Evolutionary conservation across 1,140 invertebrate species (phyloP), one percentile per base, ranked within the genome.

Genomic region (Drosophila setifemur): DNA sequence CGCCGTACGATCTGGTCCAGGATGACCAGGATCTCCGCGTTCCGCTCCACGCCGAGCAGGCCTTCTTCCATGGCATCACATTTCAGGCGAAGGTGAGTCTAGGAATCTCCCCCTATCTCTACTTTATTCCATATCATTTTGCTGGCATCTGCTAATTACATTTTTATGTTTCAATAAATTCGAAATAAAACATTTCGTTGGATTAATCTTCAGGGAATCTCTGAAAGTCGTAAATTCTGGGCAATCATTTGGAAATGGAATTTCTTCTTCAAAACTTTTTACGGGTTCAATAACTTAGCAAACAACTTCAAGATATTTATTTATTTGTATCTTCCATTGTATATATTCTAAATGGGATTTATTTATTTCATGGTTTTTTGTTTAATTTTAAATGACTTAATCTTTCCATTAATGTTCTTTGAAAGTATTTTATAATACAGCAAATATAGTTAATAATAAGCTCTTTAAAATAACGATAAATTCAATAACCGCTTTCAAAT

Each of bases 21-120:
- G 97, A 98, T 91, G 96, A 98, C 75, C 97, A 96, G 91, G 98
- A 99, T 91, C 95, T 95, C 48, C 93, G 96, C 75, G 97, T 98
- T 83, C 97, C 98, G 5, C 91, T 99, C 37, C 96, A 99, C 92
- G 95, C 97, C 49, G 98, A 99, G 64, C 97, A 99, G 91, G 97
- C 97, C 39, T 99, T 99, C 91, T 95, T 97, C 72, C 96, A 98
- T 92, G 98, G 98, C 60, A 98, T 99, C 91, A 94, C 95, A 83
- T 99, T 99, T 92, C 96, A 97, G 91, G 97, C 97, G 53, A 99
- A 99, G 96, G 98, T 99, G 92, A 86, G 81, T 86, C 12, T 2
- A 0, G 7, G 0, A 21, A 6, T 14, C 3, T 45, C 1, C n/a
- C n/a, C n/a, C n/a, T n/a, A n/a, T n/a, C n/a, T n/a, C n/a, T n/a